Conservation (phyloP, 2,888 invertebrate genomes). For the Epicampocera succincta region DNA sequence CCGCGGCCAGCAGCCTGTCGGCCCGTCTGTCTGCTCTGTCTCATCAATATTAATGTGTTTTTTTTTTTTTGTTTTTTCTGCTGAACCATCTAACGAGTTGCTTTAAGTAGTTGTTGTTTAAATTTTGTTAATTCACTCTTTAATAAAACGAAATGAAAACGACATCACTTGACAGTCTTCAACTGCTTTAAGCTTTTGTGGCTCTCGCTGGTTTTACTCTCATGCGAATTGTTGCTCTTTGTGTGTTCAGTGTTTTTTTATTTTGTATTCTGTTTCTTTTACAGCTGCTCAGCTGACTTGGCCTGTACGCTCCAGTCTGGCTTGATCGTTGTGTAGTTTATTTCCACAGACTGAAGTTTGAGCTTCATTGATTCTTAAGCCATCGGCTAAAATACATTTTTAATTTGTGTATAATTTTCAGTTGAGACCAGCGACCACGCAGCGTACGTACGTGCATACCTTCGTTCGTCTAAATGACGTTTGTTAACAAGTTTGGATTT, state of each 20-base stretch:
- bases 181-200: constrained; percentile 12
- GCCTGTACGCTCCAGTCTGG: neutral
- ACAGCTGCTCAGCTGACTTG: constrained; percentile 28
- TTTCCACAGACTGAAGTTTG: constrained; percentile 45
- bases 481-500: constrained; percentile 45
- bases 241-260: neutral
- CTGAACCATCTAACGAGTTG: constrained; percentile 24
- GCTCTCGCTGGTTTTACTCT: constrained; percentile 27
- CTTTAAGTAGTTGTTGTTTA: constrained; percentile 12
- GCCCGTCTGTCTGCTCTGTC: neutral
- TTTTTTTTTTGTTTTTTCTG: too few relatives aligned
- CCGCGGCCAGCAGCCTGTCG: neutral
- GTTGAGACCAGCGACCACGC: constrained; percentile 12
- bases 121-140: constrained; percentile 40
- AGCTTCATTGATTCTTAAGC: constrained; percentile 68
- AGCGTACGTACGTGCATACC: constrained; percentile 1
- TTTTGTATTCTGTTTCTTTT: neutral
- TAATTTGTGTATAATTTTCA: constrained; percentile 56
- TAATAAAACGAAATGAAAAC: constrained; percentile 66
- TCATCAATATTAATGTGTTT: constrained; percentile 27
- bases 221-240: constrained; percentile 7
- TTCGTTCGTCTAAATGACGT: constrained; percentile 33
- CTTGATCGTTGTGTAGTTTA: constrained; percentile 27
- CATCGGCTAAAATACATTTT: constrained; percentile 53
- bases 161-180: constrained; percentile 68